Evolutionary conservation across 2,113 vertebrate genomes (phyloP).

Genomic region (Machaerirhynchus nigripectus): DNA sequence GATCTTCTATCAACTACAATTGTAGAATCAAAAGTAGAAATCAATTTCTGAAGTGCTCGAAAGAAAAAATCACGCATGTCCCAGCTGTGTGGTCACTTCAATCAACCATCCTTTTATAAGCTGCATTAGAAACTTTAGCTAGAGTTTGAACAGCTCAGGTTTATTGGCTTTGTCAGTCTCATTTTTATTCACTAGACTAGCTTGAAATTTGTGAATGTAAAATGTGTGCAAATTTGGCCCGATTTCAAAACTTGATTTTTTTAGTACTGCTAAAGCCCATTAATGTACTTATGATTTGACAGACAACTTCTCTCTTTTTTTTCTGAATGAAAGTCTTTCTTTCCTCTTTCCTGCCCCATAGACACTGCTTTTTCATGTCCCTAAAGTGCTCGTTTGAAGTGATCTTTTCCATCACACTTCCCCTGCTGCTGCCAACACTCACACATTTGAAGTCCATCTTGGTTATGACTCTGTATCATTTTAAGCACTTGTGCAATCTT

Average conservation of each 20-base stretch:
- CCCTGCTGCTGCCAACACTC: not conserved
- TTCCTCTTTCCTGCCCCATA: not conserved
- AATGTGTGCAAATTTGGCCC: not conserved
- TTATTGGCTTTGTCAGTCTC: not conserved
- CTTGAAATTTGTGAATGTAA: not conserved
- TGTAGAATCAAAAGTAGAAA: not conserved
- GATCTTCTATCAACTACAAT: not conserved
- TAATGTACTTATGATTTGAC: not conserved
- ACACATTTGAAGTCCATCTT: not conserved
- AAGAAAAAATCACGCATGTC: not conserved
- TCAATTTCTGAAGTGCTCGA: not conserved
- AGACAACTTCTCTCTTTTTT: not conserved
- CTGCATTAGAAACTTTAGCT: not conserved
- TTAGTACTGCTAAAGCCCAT: not conserved
- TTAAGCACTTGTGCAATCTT: slow-evolving; percentile 5
- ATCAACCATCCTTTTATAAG: not conserved
- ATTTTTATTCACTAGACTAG: not conserved
- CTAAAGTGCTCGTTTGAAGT: not conserved
- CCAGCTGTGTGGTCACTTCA: not conserved
- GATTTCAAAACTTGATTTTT: not conserved
- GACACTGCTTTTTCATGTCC: not conserved
- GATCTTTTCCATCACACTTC: not conserved
- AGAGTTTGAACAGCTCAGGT: not conserved
- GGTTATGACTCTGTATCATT: not conserved
- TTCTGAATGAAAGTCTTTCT: not conserved